Base-by-base conservation (phyloP, 1,140 invertebrate genomes). In the Papilio xuthus region DNA sequence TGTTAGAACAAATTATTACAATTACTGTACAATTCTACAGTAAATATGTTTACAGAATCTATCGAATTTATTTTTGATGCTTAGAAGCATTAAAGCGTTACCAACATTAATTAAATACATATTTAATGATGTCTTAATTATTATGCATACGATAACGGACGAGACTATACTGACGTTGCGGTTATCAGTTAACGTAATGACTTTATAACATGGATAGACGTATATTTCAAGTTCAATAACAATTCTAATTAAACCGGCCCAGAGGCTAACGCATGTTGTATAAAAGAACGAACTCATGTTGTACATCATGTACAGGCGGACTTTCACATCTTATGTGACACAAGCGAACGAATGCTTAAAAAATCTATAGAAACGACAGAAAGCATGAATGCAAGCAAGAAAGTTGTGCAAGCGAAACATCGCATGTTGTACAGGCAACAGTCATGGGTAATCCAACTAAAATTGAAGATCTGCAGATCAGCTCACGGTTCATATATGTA, bases 161-260 rank as follows among this genome's bases (percentile, higher is more conserved):
- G 13, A 67, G 23, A 15, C 60, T 67, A 67, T 15, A 15, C 26
- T 28, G 60, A 28, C 60, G 60, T 28, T 67, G 9, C 26, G 60
- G 60, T 67, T 67, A 67, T 67, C 60, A 67, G 60, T 67, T 28
- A 67, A 32, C 26, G 13, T 67, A 67, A 67, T 26, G 50, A 67
- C 4, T 67, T 18, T 67, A 15, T 67, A 67, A 12, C 23, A 26
- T n/a, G 56, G 10, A 8, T 60, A 60, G 20, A 60, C 10, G 23
- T 13, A 60, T 28, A 28, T 63, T 60, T 28, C 2, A 63, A 26
- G 4, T 26, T 60, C 9, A 67, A 60, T 67, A 15, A 0, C 18
- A 20, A 9, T 53, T 53, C 20, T 53, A 20, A 4, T 53, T 20
- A n/a, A 53, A 7, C 50, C 8, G 0, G 50, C 2, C n/a, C 18